Base-by-base conservation (phyloP, 2,797 vertebrate species). In the Coccyzus lansbergi region DNA sequence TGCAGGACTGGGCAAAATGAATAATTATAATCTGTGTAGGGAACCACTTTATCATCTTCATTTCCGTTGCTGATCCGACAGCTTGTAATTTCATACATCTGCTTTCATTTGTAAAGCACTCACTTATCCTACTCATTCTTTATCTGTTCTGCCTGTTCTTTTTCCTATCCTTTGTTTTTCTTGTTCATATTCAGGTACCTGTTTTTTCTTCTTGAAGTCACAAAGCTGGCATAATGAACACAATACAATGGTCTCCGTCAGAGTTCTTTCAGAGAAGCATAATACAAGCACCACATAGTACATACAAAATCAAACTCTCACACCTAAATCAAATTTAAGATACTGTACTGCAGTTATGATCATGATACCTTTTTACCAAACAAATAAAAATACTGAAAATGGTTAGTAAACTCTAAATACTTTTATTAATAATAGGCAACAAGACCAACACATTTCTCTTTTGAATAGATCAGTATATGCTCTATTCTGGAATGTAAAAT, bases 61-160 rank as follows among this genome's bases (percentile, higher is more conserved):
- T 98, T 98, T 98, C 98, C 97, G 97, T 98, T 98, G 98, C 98
- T 97, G 98, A 98, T 98, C 98, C 98, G 98, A 99, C 98, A 98
- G 98, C 98, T 98, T 98, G 98, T 98, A 99, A 99, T 99, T 98
- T 98, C 99, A 99, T 98, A 98, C 99, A 99, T 99, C 98, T 99
- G 99, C 98, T 98, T 99, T 98, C 98, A 99, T 99, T 99, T 99
- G 98, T 98, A 98, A 98, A 98, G 98, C 96, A 97, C 98, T 99
- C 98, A 98, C 98, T 99, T 98, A 98, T 97, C 97, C 97, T 97
- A 93, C 97, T 96, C 96, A 97, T 94, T 98, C 95, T 97, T 78
- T 97, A 96, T 95, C 95, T 96, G 89, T 96, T 97, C 93, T 97
- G 95, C 97, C 88, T 96, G 72, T 94, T 97, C 96, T 97, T 91